A percentile compares a stretch with the other conserved stretches of the same genome.
These are phyloP conservation scores for Melanotaenia maccullochi DNA, from an alignment of 2,797 vertebrate species.

Conservation along the genomic window DNA sequence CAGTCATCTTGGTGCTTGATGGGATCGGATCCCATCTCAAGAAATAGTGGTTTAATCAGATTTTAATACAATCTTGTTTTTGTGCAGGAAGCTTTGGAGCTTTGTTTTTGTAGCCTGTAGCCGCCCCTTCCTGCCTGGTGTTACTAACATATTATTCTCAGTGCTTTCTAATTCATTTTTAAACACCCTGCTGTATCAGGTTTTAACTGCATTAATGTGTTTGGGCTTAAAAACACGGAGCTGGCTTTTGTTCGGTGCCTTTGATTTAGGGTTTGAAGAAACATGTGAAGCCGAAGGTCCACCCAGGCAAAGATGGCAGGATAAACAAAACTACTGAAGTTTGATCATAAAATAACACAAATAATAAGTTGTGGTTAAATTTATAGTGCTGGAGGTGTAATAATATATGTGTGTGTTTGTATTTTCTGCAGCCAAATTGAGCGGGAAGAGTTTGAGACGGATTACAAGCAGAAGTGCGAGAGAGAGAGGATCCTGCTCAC, in stretches of 20 bases:
- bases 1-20: neutral
- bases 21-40: conserved; percentile 32
- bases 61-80: conserved; percentile 54
- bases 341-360: no score
- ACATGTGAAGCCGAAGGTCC: conserved; percentile 8
- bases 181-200: conserved; percentile 48
- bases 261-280: conserved; percentile 30
- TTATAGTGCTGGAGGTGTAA: conserved; percentile 25
- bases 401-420: conserved; percentile 26
- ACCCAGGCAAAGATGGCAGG: conserved; percentile 12
- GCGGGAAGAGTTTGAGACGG: conserved; percentile 93
- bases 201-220: conserved; percentile 62
- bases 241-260: conserved; percentile 34
- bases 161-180: conserved; percentile 55
- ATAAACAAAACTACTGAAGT: neutral
- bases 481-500: conserved; percentile 88
- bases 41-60: conserved; percentile 43
- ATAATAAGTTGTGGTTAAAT: conserved; percentile 22
- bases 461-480: conserved; percentile 95
- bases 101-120: conserved; percentile 57
- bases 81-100: conserved; percentile 29
- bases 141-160: conserved; percentile 33
- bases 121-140: conserved; percentile 38
- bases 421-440: conserved; percentile 88
- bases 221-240: conserved; percentile 48